Evolutionary conservation across 2,113 vertebrate species (phyloP).

Genomic region (Onychostruthus taczanowskii): DNA sequence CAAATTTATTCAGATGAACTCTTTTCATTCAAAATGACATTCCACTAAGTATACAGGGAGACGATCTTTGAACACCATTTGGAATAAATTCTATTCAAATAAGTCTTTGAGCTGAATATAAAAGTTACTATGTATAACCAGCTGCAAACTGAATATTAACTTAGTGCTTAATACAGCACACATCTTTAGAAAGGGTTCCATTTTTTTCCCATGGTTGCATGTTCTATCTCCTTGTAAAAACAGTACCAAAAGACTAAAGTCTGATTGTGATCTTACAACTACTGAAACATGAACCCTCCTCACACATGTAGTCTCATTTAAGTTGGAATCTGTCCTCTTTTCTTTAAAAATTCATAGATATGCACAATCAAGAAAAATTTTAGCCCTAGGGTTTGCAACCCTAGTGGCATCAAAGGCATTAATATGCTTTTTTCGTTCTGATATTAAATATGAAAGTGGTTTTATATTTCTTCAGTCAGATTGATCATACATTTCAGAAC

Average conservation of each 20-base stretch:
- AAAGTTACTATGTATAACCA: slow-evolving; percentile 39
- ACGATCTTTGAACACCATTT: slow-evolving; percentile 34
- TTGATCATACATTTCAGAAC: not conserved
- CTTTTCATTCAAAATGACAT: slow-evolving; percentile 54
- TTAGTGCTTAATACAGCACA: slow-evolving; percentile 4
- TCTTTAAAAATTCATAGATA: slow-evolving; percentile 23
- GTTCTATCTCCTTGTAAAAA: not conserved
- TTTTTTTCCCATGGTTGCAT: not conserved
- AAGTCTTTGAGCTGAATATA: slow-evolving; percentile 51
- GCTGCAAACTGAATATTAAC: slow-evolving; percentile 52
- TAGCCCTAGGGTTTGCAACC: not conserved
- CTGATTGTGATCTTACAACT: not conserved
- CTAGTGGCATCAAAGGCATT: not conserved
- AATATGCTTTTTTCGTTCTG: not conserved
- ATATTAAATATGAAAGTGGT: not conserved
- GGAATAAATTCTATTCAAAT: slow-evolving; percentile 53
- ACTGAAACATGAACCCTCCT: not conserved
- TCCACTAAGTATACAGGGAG: slow-evolving; percentile 33
- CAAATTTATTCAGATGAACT: slow-evolving; percentile 57
- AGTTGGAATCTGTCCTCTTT: not conserved
- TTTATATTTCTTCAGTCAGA: not conserved
- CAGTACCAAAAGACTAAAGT: not conserved
- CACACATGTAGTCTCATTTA: not conserved
- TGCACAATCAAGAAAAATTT: not conserved
- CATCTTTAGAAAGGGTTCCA: not conserved